Conservation (phyloP, 2,888 invertebrate species). For the Cephus spinipes region DNA sequence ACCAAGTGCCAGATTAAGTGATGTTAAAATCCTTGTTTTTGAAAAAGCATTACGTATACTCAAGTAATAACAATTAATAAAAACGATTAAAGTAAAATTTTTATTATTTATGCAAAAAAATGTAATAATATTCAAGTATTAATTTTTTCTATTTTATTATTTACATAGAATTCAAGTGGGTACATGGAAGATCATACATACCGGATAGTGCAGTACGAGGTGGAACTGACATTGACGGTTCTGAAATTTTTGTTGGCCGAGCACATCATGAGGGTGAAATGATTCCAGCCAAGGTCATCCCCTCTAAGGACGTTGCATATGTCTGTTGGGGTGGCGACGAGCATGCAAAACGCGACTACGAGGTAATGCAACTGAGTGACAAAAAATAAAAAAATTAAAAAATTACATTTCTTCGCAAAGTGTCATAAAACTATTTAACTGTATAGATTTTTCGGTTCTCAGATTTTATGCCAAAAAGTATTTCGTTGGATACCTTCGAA, state of each 20-base stretch:
- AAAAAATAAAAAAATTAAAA: background rate
- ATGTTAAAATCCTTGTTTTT: background rate
- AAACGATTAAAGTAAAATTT: background rate
- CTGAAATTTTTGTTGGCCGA: conserved; percentile 80
- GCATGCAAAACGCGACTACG: conserved; percentile 73
- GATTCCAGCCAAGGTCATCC: conserved; percentile 78
- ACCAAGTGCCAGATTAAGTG: no score
- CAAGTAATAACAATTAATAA: background rate
- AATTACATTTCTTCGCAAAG: background rate
- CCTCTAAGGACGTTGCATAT: conserved; percentile 76
- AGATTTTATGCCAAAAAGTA: conserved; percentile 74
- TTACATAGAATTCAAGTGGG: conserved; percentile 62
- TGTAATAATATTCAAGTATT: background rate
- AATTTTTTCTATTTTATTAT: background rate
- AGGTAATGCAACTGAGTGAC: conserved; percentile 62
- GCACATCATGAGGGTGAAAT: conserved; percentile 73
- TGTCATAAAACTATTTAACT: background rate
- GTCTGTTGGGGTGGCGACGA: conserved; percentile 75
- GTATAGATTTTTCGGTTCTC: conserved; percentile 16
- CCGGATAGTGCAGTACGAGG: conserved; percentile 71
- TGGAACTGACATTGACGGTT: conserved; percentile 79
- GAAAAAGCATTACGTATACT: background rate
- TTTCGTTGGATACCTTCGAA: conserved; percentile 76
- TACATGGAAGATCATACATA: conserved; percentile 65
- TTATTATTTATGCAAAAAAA: background rate